Conservation (phyloP, 2,888 invertebrate species). For the Nomada lathburiana region DNA sequence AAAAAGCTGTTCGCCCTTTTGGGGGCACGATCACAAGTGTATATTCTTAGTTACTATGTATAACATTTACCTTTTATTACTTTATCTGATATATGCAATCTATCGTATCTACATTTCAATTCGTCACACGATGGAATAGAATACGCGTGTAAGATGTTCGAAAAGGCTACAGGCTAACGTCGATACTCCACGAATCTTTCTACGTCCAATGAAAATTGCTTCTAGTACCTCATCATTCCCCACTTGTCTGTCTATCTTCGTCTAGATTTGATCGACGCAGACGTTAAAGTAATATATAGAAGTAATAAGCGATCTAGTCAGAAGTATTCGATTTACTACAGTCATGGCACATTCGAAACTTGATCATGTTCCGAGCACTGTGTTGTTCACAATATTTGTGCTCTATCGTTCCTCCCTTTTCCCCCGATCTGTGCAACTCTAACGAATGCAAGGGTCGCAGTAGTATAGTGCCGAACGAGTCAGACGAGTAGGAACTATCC, state of each 20-base stretch:
- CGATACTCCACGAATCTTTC: not conserved
- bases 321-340: constrained; percentile 2
- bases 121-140: not conserved
- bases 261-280: too few species aligned
- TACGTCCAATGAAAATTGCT: not conserved
- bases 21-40: constrained; percentile 8
- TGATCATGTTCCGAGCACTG: not conserved
- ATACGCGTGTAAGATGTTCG: not conserved
- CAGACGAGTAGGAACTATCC: not conserved
- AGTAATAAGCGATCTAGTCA: too few species aligned
- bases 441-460: constrained; percentile 2
- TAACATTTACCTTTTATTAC: not conserved
- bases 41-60: constrained; percentile 4
- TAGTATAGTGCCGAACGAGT: constrained; percentile 23
- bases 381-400: constrained; percentile 2
- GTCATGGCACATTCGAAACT: not conserved
- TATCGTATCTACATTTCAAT: not conserved
- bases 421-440: constrained; percentile 21
- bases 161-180: not conserved
- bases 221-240: too few species aligned
- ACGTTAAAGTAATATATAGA: too few species aligned
- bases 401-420: constrained; percentile 1
- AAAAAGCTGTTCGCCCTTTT: not conserved
- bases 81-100: constrained; percentile 8
- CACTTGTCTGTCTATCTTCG: too few species aligned